phyloP scores from a whole-genome alignment of 2,113 vertebrate genomes.

The Heterocephalus glaber region DNA sequence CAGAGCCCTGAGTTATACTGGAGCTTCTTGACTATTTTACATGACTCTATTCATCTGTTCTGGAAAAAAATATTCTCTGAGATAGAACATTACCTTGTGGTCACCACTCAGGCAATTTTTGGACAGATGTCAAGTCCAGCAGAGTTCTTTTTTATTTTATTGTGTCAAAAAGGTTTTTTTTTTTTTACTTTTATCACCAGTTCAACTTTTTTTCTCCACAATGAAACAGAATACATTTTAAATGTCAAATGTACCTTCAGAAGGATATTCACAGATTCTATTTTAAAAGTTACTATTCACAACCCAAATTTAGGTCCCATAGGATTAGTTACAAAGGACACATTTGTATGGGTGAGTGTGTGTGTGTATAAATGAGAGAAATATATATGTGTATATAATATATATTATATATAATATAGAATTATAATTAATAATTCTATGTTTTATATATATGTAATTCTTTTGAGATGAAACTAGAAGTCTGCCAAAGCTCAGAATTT shows the following conservation, averaged over 20 bases:
- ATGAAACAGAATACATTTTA: conserved; percentile 46
- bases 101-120: neutral
- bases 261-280: conserved; percentile 13
- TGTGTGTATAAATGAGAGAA: neutral
- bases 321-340: conserved; percentile 32
- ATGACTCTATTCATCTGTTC: neutral
- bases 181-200: neutral
- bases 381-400: neutral
- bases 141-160: neutral
- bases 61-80: neutral
- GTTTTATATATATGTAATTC: neutral
- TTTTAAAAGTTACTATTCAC: conserved; percentile 49
- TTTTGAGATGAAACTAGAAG: conserved; percentile 30
- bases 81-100: neutral
- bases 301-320: conserved; percentile 36
- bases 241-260: conserved; percentile 48
- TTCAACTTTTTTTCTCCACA: neutral
- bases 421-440: no score
- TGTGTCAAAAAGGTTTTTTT: neutral
- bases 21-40: neutral
- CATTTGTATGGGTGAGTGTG: neutral
- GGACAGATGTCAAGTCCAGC: neutral
- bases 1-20: neutral
- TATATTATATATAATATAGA: no score
- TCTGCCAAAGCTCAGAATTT: neutral